phyloP scores from a whole-genome alignment of 2,113 vertebrate species.

The Gila orcuttii region DNA sequence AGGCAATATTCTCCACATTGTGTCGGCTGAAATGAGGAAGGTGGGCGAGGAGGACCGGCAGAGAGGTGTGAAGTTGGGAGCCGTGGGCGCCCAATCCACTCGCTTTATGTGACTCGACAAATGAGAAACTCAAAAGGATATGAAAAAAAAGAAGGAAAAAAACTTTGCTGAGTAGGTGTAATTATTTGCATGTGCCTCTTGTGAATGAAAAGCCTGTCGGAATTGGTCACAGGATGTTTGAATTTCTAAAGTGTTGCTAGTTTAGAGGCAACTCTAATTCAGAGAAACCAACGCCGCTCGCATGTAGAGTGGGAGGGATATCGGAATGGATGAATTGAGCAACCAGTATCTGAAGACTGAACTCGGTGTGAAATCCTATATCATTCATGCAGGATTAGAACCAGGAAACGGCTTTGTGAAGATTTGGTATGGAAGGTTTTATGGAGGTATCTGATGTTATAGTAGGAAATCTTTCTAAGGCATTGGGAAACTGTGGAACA shows the following conservation, averaged over 20 bases:
- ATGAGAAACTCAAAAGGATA: constrained; percentile 42
- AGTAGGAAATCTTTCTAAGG: neutral
- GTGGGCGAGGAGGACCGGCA: constrained; percentile 51
- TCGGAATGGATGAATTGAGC: neutral
- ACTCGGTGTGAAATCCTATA: constrained; percentile 22
- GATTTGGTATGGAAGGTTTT: neutral
- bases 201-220: constrained; percentile 29
- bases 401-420: constrained; percentile 4
- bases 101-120: constrained; percentile 38
- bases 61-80: constrained; percentile 54
- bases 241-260: constrained; percentile 16
- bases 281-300: neutral
- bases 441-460: constrained; percentile 3
- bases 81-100: constrained; percentile 60
- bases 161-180: constrained; percentile 61
- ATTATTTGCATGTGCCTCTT: constrained; percentile 62
- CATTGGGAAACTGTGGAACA: neutral
- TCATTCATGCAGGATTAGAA: constrained; percentile 25
- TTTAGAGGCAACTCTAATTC: constrained; percentile 21
- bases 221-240: constrained; percentile 19
- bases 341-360: neutral
- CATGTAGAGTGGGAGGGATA: neutral
- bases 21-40: constrained; percentile 54
- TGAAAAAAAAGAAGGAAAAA: constrained; percentile 18
- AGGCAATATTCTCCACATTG: constrained; percentile 61